These are phyloP conservation scores for Podarcis cretensis DNA, from an alignment of 2,113 vertebrate genomes.

Conservation along the genomic window DNA sequence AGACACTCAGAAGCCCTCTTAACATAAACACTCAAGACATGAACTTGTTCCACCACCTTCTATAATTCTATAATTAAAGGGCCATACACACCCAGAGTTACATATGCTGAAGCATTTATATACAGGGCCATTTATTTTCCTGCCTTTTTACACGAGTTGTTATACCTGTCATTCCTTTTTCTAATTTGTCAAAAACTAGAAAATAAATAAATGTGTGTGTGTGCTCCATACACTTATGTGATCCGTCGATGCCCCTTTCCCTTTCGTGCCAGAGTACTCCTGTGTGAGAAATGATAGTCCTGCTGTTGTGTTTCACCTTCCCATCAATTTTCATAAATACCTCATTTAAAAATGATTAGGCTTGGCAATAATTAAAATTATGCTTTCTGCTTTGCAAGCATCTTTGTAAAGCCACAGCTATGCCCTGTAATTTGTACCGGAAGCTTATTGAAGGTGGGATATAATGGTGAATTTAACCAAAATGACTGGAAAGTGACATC, in stretches of 20 bases:
- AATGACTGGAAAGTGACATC: background rate
- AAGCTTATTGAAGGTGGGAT: background rate
- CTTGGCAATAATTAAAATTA: slow-evolving; percentile 11
- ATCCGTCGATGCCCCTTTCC: background rate
- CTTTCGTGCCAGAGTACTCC: background rate
- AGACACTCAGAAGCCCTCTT: too few relatives aligned
- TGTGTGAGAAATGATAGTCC: background rate
- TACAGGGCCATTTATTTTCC: background rate
- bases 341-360: slow-evolving; percentile 39
- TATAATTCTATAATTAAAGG: too few relatives aligned
- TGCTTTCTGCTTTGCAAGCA: background rate
- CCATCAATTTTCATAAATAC: slow-evolving; percentile 12
- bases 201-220: background rate
- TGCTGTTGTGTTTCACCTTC: background rate
- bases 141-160: background rate
- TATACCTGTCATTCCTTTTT: background rate
- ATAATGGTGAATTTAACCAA: background rate
- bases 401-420: background rate
- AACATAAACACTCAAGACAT: too few relatives aligned
- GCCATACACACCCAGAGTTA: too few relatives aligned
- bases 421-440: background rate
- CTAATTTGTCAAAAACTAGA: background rate
- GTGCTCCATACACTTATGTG: background rate
- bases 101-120: background rate
- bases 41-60: too few relatives aligned